Evolutionary conservation across 2,113 vertebrate species (phyloP), one percentile per base, ranked within the genome.

Genomic region (Azemiops feae): DNA sequence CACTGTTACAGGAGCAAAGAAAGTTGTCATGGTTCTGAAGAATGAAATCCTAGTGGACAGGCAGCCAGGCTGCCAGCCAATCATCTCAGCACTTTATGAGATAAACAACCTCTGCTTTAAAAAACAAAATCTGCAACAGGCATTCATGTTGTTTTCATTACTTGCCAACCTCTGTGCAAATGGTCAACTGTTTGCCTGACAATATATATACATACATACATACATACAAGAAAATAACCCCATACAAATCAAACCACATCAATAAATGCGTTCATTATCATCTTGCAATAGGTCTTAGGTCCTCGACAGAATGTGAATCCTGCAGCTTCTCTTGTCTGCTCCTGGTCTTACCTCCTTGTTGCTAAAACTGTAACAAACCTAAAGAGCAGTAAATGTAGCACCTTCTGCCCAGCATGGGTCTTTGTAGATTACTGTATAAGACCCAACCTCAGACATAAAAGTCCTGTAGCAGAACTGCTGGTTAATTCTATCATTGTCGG

Each of bases 91-190:
- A 30, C 43, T 86, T 93, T 89, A 90, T 90, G 53, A 90, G 92
- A 22, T 93, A 85, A 89, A 93, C 69, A 85, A 74, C 30, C 30
- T 85, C 53, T 92, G 9, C 45, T 55, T 53, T 88, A 53, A 45
- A 53, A n/a, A 53, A 88, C 7, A 88, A 89, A 90, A 30, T 16
- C 54, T 53, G 92, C 25, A 90, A 86, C 43, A 86, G 43, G 74
- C 22, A 45, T 86, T 90, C 92, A 90, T 86, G 74, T 93, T 39
- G 54, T 57, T 93, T 93, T 86, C 74, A 52, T 93, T 93, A 90
- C 88, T 93, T 52, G 54, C 74, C 92, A 93, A 93, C 74, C 18
- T 30, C 74, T 90, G 88, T 89, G 43, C 39, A 89, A 93, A 93
- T 93, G 90, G 43, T 93, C 92, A 60, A n/a, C 88, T 52, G 43